These are phyloP conservation scores for Melinopterus prodromus DNA, from an alignment of 2,888 invertebrate genomes.

Conservation along the genomic window DNA sequence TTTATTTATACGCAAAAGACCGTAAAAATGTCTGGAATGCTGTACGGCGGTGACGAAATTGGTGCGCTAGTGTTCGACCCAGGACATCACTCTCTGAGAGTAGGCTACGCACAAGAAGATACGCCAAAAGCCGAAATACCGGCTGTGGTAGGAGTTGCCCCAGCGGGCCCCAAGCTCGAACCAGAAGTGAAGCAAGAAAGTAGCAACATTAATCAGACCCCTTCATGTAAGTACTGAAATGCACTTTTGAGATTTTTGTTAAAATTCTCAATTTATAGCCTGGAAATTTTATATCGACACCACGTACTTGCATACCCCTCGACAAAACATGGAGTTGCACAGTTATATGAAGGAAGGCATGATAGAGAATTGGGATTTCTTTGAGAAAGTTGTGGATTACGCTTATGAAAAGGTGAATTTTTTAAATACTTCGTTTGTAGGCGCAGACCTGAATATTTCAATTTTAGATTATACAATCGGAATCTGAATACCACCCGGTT, in stretches of 20 bases:
- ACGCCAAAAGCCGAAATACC: slow-evolving; percentile 99
- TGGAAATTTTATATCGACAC: slow-evolving; percentile 91
- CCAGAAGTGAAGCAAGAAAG: slow-evolving; percentile 80
- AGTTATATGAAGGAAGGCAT: slow-evolving; percentile 98
- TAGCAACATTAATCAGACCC: slow-evolving; percentile 51
- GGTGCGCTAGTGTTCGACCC: slow-evolving; percentile 98
- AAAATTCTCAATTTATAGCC: slow-evolving; percentile 47
- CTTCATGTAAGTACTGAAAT: slow-evolving; percentile 45
- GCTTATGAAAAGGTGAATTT: slow-evolving; percentile 80
- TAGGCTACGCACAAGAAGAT: slow-evolving; percentile 97
- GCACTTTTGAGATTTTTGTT: background rate
- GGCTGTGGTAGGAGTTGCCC: slow-evolving; percentile 87
- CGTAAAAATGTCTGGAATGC: slow-evolving; percentile 69
- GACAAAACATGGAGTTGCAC: slow-evolving; percentile 87
- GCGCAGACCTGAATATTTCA: background rate
- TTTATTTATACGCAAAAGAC: slow-evolving; percentile 11
- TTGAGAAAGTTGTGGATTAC: slow-evolving; percentile 95
- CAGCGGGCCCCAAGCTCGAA: slow-evolving; percentile 74
- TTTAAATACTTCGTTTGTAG: slow-evolving; percentile 16
- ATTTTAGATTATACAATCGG: slow-evolving; percentile 84
- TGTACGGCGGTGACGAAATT: slow-evolving; percentile 97
- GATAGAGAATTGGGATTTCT: slow-evolving; percentile 99
- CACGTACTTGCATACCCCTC: slow-evolving; percentile 88
- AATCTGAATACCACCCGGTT: slow-evolving; percentile 95
- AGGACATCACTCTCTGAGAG: slow-evolving; percentile 88